phyloP scores from a whole-genome alignment of 2,113 vertebrate genomes.

The Cyanistes caeruleus region DNA sequence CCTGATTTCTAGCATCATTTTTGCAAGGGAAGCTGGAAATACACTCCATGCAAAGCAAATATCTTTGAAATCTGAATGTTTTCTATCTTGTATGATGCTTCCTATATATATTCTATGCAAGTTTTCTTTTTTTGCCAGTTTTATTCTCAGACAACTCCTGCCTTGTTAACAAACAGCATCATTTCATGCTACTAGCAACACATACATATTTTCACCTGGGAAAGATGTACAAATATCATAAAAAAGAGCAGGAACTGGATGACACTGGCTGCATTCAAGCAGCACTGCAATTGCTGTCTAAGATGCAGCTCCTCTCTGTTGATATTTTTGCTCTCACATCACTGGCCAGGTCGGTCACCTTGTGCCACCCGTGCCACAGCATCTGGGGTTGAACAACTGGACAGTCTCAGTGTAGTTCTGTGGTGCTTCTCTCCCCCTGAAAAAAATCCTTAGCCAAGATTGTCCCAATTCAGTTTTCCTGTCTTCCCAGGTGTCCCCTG shows the following conservation, averaged over 20 bases:
- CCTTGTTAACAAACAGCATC: neutral
- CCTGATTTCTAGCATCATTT: neutral
- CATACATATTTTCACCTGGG: neutral
- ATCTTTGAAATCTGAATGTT: neutral
- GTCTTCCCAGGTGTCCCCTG: neutral
- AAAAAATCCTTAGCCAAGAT: neutral
- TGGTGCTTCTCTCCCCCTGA: neutral
- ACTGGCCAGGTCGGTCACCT: neutral
- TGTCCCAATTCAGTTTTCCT: neutral
- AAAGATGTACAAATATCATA: neutral
- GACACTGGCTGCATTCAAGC: neutral
- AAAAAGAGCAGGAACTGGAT: neutral
- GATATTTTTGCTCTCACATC: neutral
- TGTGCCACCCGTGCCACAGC: neutral
- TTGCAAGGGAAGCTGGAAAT: neutral
- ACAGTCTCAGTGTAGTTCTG: neutral
- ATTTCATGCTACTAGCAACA: neutral
- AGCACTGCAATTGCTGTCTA: neutral
- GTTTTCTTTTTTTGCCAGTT: neutral
- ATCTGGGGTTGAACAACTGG: neutral
- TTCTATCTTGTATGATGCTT: neutral
- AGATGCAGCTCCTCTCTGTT: neutral
- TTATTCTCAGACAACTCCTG: neutral
- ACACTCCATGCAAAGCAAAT: neutral
- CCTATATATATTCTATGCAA: neutral